A percentile compares a stretch with the other conserved stretches of the same genome.
Evolutionary conservation across 2,113 vertebrate genomes (phyloP).

Genomic region (Gila orcuttii): DNA sequence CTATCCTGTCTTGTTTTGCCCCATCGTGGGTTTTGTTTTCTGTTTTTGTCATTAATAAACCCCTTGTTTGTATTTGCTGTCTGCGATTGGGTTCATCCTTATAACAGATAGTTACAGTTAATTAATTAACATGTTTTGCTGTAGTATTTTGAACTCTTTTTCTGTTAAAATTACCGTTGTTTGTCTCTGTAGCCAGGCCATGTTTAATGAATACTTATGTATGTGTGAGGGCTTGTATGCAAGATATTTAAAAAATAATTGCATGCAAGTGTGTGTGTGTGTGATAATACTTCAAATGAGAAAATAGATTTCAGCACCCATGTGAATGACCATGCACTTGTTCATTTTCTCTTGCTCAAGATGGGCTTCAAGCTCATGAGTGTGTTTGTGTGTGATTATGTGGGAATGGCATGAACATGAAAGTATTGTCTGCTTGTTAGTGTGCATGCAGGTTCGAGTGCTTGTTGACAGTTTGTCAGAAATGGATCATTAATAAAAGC

Average conservation of each 20-base stretch:
- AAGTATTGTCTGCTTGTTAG: not conserved
- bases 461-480: constrained; percentile 67
- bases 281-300: not conserved
- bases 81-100: no score
- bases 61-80: no score
- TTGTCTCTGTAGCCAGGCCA: not conserved
- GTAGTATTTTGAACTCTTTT: not conserved
- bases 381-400: not conserved
- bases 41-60: no score
- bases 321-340: not conserved
- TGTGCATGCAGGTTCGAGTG: constrained; percentile 21
- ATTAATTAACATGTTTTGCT: not conserved
- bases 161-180: not conserved
- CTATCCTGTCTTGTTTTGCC: no score
- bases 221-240: not conserved
- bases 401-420: constrained; percentile 23
- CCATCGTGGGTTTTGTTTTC: no score
- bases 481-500: constrained; percentile 67
- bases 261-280: not conserved
- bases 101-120: not conserved
- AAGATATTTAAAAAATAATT: not conserved
- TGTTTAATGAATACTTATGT: constrained; percentile 1
- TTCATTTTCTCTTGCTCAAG: not conserved
- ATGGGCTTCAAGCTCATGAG: not conserved
- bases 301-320: not conserved